Percentiles rank a stretch among this genome's conserved stretches.
Conservation (phyloP, 2,113 vertebrate species). For the Thalassarche chlororhynchos region DNA sequence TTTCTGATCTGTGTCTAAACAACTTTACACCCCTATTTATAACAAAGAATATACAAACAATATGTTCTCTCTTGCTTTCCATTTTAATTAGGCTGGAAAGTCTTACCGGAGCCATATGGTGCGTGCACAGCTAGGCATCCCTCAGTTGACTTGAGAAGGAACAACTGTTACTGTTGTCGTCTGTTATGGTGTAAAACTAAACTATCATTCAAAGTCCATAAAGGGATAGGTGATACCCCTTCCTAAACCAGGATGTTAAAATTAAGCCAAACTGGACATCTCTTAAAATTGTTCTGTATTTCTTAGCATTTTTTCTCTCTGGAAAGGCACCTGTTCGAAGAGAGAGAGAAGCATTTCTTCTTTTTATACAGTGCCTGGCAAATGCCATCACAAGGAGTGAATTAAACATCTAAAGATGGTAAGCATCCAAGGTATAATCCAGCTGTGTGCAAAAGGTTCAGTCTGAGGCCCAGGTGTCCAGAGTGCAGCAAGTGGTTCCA, state of each 20-base stretch:
- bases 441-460: neutral
- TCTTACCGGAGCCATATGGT: neutral
- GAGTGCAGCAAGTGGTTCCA: neutral
- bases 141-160: neutral
- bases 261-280: neutral
- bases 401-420: neutral
- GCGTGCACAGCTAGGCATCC: neutral
- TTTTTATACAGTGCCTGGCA: neutral
- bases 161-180: neutral
- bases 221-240: neutral
- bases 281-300: neutral
- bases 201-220: neutral
- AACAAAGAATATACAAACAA: neutral
- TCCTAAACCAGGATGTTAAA: neutral
- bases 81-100: slow-evolving; percentile 20
- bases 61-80: neutral
- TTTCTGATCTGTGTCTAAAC: neutral
- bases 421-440: neutral
- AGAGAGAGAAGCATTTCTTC: neutral
- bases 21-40: neutral
- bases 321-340: neutral
- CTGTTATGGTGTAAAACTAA: neutral
- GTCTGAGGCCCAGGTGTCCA: neutral
- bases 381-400: neutral
- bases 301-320: neutral